These are phyloP conservation scores for Acanthopagrus latus DNA, from an alignment of 2,797 vertebrate species.

Conservation along the genomic window DNA sequence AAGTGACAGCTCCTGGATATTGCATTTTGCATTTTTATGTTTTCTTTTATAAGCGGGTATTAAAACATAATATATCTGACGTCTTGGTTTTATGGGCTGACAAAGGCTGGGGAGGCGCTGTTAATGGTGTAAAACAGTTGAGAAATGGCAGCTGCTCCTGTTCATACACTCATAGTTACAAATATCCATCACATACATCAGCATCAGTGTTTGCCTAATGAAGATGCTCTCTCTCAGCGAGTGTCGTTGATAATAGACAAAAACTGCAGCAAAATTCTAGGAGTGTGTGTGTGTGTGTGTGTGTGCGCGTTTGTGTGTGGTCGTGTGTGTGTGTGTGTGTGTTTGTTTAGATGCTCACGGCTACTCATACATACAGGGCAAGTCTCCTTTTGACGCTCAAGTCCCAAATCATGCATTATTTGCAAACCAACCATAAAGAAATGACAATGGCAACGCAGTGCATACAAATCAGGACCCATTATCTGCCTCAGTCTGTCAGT, in stretches of 20 bases:
- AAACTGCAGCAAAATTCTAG: slow-evolving; percentile 59
- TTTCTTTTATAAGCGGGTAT: slow-evolving; percentile 88
- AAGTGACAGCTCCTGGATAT: slow-evolving; percentile 88
- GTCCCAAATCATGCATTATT: slow-evolving; percentile 80
- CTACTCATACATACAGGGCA: slow-evolving; percentile 28
- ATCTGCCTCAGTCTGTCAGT: slow-evolving; percentile 76
- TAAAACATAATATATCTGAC: slow-evolving; percentile 89
- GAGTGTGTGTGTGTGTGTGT: slow-evolving; percentile 9
- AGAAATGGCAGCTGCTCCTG: slow-evolving; percentile 80
- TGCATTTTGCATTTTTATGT: slow-evolving; percentile 90
- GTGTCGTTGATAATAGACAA: slow-evolving; percentile 77
- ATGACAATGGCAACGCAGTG: slow-evolving; percentile 70
- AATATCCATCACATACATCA: slow-evolving; percentile 85
- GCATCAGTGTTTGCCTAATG: slow-evolving; percentile 84
- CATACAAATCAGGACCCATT: slow-evolving; percentile 81
- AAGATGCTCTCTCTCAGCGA: slow-evolving; percentile 80
- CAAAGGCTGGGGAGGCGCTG: slow-evolving; percentile 81
- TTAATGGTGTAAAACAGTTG: slow-evolving; percentile 87
- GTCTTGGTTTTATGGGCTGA: slow-evolving; percentile 86
- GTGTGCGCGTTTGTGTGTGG: slow-evolving; percentile 12
- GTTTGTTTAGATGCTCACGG: slow-evolving; percentile 18
- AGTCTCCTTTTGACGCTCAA: slow-evolving; percentile 51
- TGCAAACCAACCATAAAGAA: slow-evolving; percentile 76
- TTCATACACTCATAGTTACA: slow-evolving; percentile 82
- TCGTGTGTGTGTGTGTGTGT: slow-evolving; percentile 17